phyloP scores from a whole-genome alignment of 2,113 vertebrate genomes.

The Melanerpes formicivorus region DNA sequence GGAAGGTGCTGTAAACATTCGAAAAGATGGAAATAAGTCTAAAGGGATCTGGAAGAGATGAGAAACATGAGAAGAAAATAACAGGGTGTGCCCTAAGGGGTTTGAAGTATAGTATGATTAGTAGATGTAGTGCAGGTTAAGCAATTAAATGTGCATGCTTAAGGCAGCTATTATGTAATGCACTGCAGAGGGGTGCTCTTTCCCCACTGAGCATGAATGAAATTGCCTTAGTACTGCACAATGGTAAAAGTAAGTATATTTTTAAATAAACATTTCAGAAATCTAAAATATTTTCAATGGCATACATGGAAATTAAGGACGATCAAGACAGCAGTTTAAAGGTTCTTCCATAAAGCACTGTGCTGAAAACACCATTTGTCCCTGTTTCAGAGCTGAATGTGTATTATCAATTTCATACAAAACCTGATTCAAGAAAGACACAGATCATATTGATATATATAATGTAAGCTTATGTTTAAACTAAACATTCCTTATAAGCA shows the following conservation, averaged over 20 bases:
- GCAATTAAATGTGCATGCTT: conserved; percentile 1
- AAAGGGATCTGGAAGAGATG: neutral
- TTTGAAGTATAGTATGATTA: neutral
- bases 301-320: neutral
- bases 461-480: neutral
- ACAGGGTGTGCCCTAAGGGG: neutral
- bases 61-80: conserved; percentile 25
- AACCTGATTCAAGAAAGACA: neutral
- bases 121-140: neutral
- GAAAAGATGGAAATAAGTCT: conserved; percentile 1
- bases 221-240: neutral
- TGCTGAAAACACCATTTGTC: neutral
- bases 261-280: neutral
- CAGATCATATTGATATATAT: neutral
- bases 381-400: neutral
- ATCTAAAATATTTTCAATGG: neutral
- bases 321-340: neutral
- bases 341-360: neutral
- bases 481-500: neutral
- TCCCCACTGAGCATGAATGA: neutral
- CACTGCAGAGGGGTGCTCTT: neutral
- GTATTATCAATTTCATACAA: neutral
- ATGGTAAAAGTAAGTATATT: neutral
- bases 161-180: neutral
- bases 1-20: neutral